Percentiles rank a stretch among this genome's conserved stretches.
Conservation (phyloP, 2,888 invertebrate species). For the Sisyra nigra region DNA sequence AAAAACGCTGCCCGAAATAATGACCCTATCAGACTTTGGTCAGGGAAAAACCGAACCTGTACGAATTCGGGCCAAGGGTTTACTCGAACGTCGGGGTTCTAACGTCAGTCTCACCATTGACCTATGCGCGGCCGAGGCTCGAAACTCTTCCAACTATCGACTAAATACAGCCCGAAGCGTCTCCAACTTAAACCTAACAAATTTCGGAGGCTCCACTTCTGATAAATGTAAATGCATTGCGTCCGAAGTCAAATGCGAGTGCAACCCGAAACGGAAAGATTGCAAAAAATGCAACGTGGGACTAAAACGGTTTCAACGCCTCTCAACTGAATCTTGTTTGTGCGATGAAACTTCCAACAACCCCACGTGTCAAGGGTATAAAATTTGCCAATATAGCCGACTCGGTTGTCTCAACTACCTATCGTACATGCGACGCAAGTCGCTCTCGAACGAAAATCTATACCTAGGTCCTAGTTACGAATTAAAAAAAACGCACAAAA, state of each 20-base stretch:
- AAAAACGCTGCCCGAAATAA: slow-evolving; percentile 54
- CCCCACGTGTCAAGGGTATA: slow-evolving; percentile 6
- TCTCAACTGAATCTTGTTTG: slow-evolving; percentile 7
- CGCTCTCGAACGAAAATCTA: slow-evolving; percentile 43
- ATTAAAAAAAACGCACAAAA: slow-evolving; percentile 8
- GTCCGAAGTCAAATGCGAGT: slow-evolving; percentile 7
- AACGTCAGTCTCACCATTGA: slow-evolving; percentile 82
- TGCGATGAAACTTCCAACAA: slow-evolving; percentile 7
- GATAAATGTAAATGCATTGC: slow-evolving; percentile 18
- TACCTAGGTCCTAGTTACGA: slow-evolving; percentile 24
- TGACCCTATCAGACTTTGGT: slow-evolving; percentile 45
- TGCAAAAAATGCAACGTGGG: slow-evolving; percentile 6
- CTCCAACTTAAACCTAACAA: slow-evolving; percentile 26
- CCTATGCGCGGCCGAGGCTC: slow-evolving; percentile 33
- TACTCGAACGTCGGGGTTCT: slow-evolving; percentile 73
- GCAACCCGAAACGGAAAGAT: slow-evolving; percentile 3
- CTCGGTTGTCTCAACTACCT: slow-evolving; percentile 8
- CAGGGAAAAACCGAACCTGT: slow-evolving; percentile 28
- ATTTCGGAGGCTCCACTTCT: neutral
- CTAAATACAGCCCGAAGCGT: slow-evolving; percentile 35
- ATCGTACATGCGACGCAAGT: slow-evolving; percentile 27
- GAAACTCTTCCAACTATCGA: slow-evolving; percentile 24
- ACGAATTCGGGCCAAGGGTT: slow-evolving; percentile 42
- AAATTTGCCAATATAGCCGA: slow-evolving; percentile 8
- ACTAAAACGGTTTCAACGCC: slow-evolving; percentile 8